Conservation (phyloP, 1,140 invertebrate species). For the Elymnias hypermnestra region DNA sequence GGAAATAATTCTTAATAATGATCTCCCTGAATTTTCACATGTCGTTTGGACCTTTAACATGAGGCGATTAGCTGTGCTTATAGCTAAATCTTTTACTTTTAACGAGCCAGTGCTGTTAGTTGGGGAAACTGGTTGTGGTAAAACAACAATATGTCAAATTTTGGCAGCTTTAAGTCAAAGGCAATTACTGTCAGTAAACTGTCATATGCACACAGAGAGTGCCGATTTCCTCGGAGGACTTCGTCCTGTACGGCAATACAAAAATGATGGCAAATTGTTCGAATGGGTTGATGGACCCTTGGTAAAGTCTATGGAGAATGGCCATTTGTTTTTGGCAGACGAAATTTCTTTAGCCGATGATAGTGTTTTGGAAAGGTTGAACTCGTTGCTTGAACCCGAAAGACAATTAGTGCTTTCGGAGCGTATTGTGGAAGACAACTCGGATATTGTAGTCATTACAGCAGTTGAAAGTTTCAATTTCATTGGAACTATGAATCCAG, state of each 20-base stretch:
- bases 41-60: slow-evolving; percentile 97
- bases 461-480: slow-evolving; percentile 92
- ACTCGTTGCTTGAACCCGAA: slow-evolving; percentile 97
- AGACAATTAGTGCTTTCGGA: slow-evolving; percentile 93
- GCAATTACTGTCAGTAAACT: slow-evolving; percentile 91
- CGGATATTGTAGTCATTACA: slow-evolving; percentile 79
- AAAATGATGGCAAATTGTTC: slow-evolving; percentile 83
- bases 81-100: slow-evolving; percentile 92
- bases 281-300: slow-evolving; percentile 99
- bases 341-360: slow-evolving; percentile 99
- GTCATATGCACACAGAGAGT: slow-evolving; percentile 99
- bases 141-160: slow-evolving; percentile 97
- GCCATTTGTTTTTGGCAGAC: slow-evolving; percentile 94
- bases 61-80: slow-evolving; percentile 93
- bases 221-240: slow-evolving; percentile 98
- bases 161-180: slow-evolving; percentile 82
- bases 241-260: slow-evolving; percentile 88
- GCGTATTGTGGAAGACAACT: slow-evolving; percentile 81
- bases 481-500: slow-evolving; percentile 99
- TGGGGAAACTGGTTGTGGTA: slow-evolving; percentile 98
- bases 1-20: slow-evolving; percentile 78
- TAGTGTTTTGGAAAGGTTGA: slow-evolving; percentile 97
- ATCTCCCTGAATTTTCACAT: slow-evolving; percentile 81
- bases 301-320: slow-evolving; percentile 92
- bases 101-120: slow-evolving; percentile 97